Conservation (phyloP, 2,113 vertebrate species). For the Ornithorhynchus anatinus region DNA sequence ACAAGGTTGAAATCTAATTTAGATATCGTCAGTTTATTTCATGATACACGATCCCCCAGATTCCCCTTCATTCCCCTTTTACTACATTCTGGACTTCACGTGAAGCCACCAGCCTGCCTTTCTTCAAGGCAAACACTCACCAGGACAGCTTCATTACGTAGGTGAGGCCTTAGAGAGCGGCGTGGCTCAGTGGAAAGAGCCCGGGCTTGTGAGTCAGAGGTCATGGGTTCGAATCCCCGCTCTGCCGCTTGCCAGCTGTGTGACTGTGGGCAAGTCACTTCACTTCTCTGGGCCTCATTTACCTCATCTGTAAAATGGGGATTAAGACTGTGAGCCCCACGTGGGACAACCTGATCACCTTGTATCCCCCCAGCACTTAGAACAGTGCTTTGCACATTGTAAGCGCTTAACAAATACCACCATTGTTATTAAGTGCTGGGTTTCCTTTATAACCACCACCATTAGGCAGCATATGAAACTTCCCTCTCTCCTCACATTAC, state of each 20-base stretch:
- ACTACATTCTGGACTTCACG: not conserved
- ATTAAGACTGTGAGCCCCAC: too few species aligned
- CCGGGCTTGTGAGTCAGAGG: too few species aligned
- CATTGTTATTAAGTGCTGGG: not conserved
- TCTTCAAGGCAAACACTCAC: not conserved
- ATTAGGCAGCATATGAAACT: not conserved
- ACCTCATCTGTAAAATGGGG: too few species aligned
- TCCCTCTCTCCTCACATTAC: not conserved
- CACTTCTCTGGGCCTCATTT: too few species aligned
- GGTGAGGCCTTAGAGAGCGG: not conserved
- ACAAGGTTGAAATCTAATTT: not conserved
- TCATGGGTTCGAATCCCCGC: too few species aligned
- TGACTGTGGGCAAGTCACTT: too few species aligned
- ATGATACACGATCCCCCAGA: not conserved
- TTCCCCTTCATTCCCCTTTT: not conserved
- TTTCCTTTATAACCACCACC: not conserved
- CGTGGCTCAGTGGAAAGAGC: too few species aligned
- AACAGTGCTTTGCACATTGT: too few species aligned
- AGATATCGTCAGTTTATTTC: not conserved
- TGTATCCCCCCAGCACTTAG: too few species aligned
- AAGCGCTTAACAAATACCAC: too few species aligned
- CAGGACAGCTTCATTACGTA: not conserved
- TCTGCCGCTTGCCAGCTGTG: too few species aligned
- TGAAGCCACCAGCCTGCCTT: not conserved
- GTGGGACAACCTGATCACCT: too few species aligned